These are phyloP conservation scores for Callimorpha dominula DNA, from an alignment of 2,888 invertebrate species.

Conservation along the genomic window DNA sequence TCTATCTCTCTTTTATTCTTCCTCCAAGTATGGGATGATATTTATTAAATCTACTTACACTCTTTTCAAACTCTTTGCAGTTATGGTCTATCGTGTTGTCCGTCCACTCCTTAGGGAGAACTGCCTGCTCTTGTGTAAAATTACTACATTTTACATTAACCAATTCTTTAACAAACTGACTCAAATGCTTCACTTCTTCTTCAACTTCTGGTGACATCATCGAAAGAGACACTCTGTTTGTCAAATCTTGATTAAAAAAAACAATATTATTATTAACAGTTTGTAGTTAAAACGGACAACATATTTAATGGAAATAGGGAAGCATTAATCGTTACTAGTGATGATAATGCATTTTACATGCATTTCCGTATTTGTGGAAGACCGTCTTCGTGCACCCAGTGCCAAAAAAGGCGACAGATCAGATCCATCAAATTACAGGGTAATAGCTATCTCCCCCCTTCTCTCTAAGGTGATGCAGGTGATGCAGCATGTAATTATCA, in stretches of 20 bases:
- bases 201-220: slow-evolving; percentile 29
- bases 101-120: slow-evolving; percentile 41
- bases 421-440: too few species aligned
- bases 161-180: slow-evolving; percentile 25
- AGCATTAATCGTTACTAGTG: too few species aligned
- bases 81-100: slow-evolving; percentile 48
- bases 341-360: too few species aligned
- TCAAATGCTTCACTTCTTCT: slow-evolving; percentile 37
- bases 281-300: not conserved
- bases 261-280: not conserved
- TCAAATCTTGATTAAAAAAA: slow-evolving; percentile 31
- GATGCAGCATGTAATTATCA: too few species aligned
- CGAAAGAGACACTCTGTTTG: slow-evolving; percentile 19
- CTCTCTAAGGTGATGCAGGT: too few species aligned
- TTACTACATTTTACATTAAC: slow-evolving; percentile 45
- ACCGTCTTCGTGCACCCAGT: too few species aligned
- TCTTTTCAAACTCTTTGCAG: slow-evolving; percentile 43
- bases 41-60: slow-evolving; percentile 33
- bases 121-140: slow-evolving; percentile 26
- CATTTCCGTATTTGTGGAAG: too few species aligned
- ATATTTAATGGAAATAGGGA: too few species aligned
- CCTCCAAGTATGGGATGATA: too few species aligned
- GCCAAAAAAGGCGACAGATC: too few species aligned
- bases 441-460: too few species aligned
- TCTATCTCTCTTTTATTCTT: too few species aligned